Evolutionary conservation across 2,797 vertebrate genomes (phyloP).

Genomic region (Aplochiton taeniatus): DNA sequence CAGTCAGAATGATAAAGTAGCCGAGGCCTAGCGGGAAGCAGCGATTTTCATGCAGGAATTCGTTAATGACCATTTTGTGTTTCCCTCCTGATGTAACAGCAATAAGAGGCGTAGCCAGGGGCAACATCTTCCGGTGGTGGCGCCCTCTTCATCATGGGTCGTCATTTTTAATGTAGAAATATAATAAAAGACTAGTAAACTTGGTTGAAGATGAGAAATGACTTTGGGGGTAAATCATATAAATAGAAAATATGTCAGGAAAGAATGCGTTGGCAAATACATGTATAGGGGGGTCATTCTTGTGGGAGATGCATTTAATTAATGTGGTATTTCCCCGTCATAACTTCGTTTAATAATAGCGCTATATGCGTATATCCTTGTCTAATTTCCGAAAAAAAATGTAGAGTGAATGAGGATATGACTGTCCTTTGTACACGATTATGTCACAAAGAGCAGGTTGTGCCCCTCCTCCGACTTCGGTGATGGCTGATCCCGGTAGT

Average conservation of each 20-base stretch:
- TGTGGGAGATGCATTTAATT: no score
- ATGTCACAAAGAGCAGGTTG: conserved; percentile 2
- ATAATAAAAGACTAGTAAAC: conserved; percentile 6
- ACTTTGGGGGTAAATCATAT: conserved; percentile 13
- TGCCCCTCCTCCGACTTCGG: conserved; percentile 70
- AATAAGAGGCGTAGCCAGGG: conserved; percentile 17
- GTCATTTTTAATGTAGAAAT: neutral
- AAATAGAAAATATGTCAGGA: conserved; percentile 36
- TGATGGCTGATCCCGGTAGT: conserved; percentile 79
- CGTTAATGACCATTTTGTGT: conserved; percentile 38
- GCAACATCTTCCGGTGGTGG: conserved; percentile 1
- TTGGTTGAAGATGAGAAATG: conserved; percentile 33
- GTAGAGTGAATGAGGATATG: conserved; percentile 68
- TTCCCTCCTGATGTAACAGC: conserved; percentile 34
- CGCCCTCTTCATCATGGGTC: conserved; percentile 1
- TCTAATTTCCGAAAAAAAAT: no score
- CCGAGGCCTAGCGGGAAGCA: conserved; percentile 30
- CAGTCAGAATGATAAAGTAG: conserved; percentile 3
- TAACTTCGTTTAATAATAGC: no score
- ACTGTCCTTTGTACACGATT: conserved; percentile 55
- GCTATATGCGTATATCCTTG: no score
- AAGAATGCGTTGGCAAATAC: conserved; percentile 40
- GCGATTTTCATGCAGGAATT: conserved; percentile 45
- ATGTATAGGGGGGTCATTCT: conserved; percentile 50
- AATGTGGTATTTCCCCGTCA: no score